phyloP scores from a whole-genome alignment of 1,140 invertebrate genomes.

The Scaptodrosophila lebanonensis region DNA sequence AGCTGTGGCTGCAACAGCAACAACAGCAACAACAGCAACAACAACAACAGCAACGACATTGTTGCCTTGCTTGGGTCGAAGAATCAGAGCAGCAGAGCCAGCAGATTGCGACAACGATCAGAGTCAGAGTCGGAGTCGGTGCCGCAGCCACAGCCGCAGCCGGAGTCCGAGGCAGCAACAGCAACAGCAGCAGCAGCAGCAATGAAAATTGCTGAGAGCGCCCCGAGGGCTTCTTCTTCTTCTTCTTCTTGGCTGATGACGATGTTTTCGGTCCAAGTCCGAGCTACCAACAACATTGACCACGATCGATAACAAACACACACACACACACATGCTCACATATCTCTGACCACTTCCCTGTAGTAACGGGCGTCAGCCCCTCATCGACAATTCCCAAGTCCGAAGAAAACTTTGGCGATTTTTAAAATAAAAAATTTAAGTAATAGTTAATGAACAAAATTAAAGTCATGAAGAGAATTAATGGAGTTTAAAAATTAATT shows the following conservation, averaged over 20 bases:
- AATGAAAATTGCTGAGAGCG: slow-evolving; percentile 75
- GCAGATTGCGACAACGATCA: slow-evolving; percentile 65
- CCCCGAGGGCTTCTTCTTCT: slow-evolving; percentile 68
- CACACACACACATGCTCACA: slow-evolving; percentile 12
- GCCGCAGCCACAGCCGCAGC: slow-evolving; percentile 9
- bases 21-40: slow-evolving; percentile 21
- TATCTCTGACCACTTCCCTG: neutral
- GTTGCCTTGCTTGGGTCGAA: slow-evolving; percentile 44
- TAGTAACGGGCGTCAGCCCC: no score
- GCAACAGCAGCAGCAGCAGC: slow-evolving; percentile 35
- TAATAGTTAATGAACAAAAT: no score
- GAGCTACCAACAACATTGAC: slow-evolving; percentile 55
- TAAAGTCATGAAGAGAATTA: no score
- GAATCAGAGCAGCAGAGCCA: slow-evolving; percentile 57
- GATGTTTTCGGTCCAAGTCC: slow-evolving; percentile 30
- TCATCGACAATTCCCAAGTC: no score
- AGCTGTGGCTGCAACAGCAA: slow-evolving; percentile 26
- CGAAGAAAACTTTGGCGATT: no score
- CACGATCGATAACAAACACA: slow-evolving; percentile 65
- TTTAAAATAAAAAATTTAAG: no score
- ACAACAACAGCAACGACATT: slow-evolving; percentile 41
- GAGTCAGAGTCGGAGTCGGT: slow-evolving; percentile 8
- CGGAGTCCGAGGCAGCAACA: slow-evolving; percentile 10
- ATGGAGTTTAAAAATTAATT: no score
- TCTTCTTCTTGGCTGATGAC: slow-evolving; percentile 45